Evolutionary conservation across 2,113 vertebrate genomes (phyloP).

Genomic region (Mus pahari): DNA sequence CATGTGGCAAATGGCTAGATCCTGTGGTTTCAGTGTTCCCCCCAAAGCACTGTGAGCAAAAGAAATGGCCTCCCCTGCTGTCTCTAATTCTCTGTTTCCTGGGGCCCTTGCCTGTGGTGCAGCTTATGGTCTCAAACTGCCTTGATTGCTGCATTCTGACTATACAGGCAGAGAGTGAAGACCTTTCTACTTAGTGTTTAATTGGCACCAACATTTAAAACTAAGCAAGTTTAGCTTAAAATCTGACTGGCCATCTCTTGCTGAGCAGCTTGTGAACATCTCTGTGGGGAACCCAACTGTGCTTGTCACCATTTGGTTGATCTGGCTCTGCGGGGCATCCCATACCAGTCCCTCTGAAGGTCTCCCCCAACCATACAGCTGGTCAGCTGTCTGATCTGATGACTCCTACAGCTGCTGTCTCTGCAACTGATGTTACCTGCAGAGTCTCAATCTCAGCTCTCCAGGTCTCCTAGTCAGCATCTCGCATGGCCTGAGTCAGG

Average conservation of each 20-base stretch:
- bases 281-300: not conserved
- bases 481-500: not conserved
- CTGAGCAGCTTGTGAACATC: not conserved
- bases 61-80: not conserved
- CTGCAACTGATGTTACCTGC: not conserved
- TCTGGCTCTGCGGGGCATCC: not conserved
- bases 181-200: not conserved
- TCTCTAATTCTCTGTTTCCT: not conserved
- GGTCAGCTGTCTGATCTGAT: not conserved
- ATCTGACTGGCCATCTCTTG: not conserved
- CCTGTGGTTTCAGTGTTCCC: not conserved
- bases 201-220: constrained; percentile 4
- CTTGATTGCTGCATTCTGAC: not conserved
- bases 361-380: not conserved
- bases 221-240: not conserved
- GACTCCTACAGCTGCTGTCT: not conserved
- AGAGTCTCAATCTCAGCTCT: not conserved
- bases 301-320: not conserved
- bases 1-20: not conserved
- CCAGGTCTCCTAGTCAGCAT: not conserved
- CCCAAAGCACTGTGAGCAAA: not conserved
- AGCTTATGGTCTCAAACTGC: not conserved
- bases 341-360: not conserved
- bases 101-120: not conserved
- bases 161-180: not conserved